phyloP scores from a whole-genome alignment of 2,888 invertebrate genomes.

The Brachyopa scutellaris region DNA sequence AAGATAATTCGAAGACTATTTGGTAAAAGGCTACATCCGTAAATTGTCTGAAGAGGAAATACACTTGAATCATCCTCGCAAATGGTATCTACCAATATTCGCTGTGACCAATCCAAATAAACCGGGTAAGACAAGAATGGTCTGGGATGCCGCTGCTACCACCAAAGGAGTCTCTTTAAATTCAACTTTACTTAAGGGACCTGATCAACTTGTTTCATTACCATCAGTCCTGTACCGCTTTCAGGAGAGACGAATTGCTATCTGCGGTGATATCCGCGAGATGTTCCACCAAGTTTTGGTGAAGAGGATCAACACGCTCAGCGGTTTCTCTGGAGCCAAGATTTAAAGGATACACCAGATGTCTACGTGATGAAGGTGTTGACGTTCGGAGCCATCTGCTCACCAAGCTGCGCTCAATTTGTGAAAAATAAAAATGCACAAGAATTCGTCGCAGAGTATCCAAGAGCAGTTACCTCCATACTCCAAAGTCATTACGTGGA shows the following conservation, averaged over 20 bases:
- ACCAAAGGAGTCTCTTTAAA: conserved; percentile 24
- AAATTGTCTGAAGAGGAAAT: too few species aligned
- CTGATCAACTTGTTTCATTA: too few species aligned
- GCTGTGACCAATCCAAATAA: conserved; percentile 75
- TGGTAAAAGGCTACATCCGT: too few species aligned
- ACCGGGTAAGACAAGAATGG: conserved; percentile 70
- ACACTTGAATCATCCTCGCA: too few species aligned
- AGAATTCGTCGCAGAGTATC: not conserved
- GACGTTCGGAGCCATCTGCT: conserved; percentile 74
- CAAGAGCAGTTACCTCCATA: conserved; percentile 34
- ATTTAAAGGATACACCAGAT: conserved; percentile 32
- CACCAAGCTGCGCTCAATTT: conserved; percentile 47
- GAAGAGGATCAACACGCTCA: conserved; percentile 73
- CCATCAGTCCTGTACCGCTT: too few species aligned
- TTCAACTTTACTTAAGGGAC: too few species aligned
- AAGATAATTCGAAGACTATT: too few species aligned
- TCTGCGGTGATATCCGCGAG: too few species aligned
- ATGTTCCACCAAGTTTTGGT: too few species aligned
- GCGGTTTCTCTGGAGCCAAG: conserved; percentile 75
- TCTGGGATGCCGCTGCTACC: too few species aligned
- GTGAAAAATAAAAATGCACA: conserved; percentile 29
- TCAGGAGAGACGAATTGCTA: too few species aligned
- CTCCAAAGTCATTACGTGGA: conserved; percentile 74
- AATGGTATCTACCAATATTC: too few species aligned
- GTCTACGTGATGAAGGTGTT: conserved; percentile 72